Base-by-base conservation (phyloP, 2,113 vertebrate species). In the Lophura nycthemera region DNA sequence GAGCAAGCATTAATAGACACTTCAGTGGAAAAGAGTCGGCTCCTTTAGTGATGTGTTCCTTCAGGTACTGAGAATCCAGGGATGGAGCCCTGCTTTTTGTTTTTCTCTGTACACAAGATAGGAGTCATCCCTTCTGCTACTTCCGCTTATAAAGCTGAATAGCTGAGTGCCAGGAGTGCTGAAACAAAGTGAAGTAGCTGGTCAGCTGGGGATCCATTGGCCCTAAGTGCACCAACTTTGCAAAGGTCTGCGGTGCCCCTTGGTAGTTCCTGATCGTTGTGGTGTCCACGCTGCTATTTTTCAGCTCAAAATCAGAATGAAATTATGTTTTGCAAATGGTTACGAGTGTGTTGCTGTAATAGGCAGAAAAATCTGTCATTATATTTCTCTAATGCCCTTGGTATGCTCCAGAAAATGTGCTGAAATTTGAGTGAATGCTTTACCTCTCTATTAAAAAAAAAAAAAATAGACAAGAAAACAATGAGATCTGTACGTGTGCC, bases 1-100 rank as follows among this genome's bases (percentile, higher is more conserved):
- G n/a, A 95, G 84, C 67, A 95, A 94, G 69, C 76, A 91, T 86
- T 92, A 94, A 95, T 63, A 83, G 86, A 95, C 50, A 24, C 90
- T 95, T 96, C 43, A 48, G 69, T 67, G 64, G 42, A 19, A 64
- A 66, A 85, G 82, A 88, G 69, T 20, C 81, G 48, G 47, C 54
- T 74, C 63, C 66, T 86, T 93, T 89, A 86, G 77, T 91, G 75
- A 77, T 43, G 38, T 73, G 81, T 77, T 72, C 87, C 89, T 87
- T 76, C 32, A 20, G 32, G 32, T 25, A 73, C 3, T 73, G 84
- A 85, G 72, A 88, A 57, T 64, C 88, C n/a, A 9, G 3, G 61
- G 11, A 36, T 74, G 60, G 59, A 48, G 12, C 72, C 47, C 69
- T 57, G 30, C 60, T 50, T 88, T 82, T 42, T 89, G 18, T 66